Base-by-base conservation (phyloP, 2,113 vertebrate species). In the Brachirus orientalis region DNA sequence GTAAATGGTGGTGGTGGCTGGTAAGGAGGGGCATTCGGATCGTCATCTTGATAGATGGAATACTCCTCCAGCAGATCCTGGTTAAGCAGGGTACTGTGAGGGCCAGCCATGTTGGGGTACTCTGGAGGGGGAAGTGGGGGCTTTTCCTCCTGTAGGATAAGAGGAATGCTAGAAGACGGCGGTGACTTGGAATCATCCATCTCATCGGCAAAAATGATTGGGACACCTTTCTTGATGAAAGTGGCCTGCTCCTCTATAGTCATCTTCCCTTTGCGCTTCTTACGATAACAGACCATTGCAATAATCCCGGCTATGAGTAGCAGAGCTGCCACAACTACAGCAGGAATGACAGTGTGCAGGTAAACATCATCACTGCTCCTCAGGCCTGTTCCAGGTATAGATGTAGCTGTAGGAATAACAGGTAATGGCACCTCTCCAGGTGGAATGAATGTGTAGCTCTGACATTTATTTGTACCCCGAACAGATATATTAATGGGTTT, bases 181-280 rank as follows among this genome's bases (percentile, higher is more conserved):
- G 97, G 96, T 0, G 97, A 97, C 85, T 99, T 99, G 62, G 97
- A 96, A 89, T 99, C 97, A 0, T 98, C 97, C 55, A 99, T 87
- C 89, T 99, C 97, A 0, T 99, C 97, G 0, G 97, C 97, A 1
- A 99, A 99, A 89, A 99, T 99, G 59, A 99, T 98, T 10, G 97
- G 97, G 68, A 99, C 97, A 0, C 97, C 97, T 35, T 99, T 99
- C 91, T 98, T 99, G 72, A 99, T 98, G 84, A 99, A 99, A 38
- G 97, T 98, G 63, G 97, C 96, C 90, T 98, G 97, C 86, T 99
- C 97, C 90, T 99, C 97, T 0, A 95, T 95, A 28, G 95, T 98
- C 84, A 98, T 93, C 80, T 99, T 98, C 50, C 97, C 97, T 90
- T 94, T 96, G 77, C 96, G 94, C 80, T 99, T 98, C 91, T 97